phyloP scores from a whole-genome alignment of 2,888 invertebrate species.

The Arge pagana region DNA sequence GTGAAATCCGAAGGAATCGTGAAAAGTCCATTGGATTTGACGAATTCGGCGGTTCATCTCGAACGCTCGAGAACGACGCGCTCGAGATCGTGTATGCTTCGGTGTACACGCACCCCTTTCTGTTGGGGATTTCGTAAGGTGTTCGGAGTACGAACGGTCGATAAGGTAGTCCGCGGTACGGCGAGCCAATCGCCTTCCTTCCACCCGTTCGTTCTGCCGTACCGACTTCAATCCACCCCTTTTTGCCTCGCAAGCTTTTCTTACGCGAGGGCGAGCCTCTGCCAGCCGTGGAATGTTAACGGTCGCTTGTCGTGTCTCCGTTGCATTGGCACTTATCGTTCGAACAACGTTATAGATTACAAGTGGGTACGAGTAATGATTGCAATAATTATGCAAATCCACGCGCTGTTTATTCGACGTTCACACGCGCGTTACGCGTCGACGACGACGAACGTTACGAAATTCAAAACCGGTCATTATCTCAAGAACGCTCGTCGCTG shows the following conservation, averaged over 20 bases:
- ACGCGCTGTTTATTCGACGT: constrained; percentile 5
- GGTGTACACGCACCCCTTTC: constrained; percentile 50
- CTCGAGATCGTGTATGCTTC: constrained; percentile 31
- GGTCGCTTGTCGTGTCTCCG: constrained; percentile 39
- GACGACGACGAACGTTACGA: too few species aligned
- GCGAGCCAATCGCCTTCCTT: constrained; percentile 40
- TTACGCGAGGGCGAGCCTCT: constrained; percentile 28
- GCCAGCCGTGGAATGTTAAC: constrained; percentile 37
- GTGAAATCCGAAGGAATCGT: too few species aligned
- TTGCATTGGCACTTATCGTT: constrained; percentile 42
- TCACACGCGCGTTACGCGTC: constrained; percentile 11
- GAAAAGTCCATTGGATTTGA: too few species aligned
- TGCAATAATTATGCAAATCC: constrained; percentile 43
- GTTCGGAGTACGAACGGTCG: constrained; percentile 46
- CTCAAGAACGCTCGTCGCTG: too few species aligned
- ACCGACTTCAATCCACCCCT: constrained; percentile 41
- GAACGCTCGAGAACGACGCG: too few species aligned
- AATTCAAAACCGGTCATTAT: too few species aligned
- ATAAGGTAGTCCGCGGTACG: constrained; percentile 44
- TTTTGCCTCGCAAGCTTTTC: constrained; percentile 4
- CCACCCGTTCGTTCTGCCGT: constrained; percentile 45
- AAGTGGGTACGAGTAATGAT: constrained; percentile 35
- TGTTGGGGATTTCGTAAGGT: constrained; percentile 35
- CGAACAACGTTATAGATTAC: constrained; percentile 40
- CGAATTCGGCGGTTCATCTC: too few species aligned